Evolutionary conservation across 30 jellyfish, hydroid and myxozoan species (phyloP), one percentile per base, ranked within the genome.

Genomic region (Aurelia sp.): DNA sequence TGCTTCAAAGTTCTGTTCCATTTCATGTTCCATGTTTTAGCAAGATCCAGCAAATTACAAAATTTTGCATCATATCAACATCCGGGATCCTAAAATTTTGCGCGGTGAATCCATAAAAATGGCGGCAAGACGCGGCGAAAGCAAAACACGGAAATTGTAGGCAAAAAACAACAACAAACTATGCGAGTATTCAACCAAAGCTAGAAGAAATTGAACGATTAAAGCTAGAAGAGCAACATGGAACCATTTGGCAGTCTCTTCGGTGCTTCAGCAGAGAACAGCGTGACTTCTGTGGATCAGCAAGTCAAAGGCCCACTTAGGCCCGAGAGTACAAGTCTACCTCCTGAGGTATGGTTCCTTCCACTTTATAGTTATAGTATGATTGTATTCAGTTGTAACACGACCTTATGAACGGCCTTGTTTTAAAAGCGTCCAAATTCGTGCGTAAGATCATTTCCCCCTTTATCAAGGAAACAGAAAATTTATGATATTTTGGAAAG

Each of bases 241-340:
- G 93, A 84, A 63, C 80, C 93, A 40, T 61, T 84, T 66, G 55
- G 70, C 11, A 72, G 41, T 21, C 68, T 84, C 48, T 59, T 73
- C 47, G 66, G 52, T 21, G 79, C 83, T 10, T 17, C 86, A 60
- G 67, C 75, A 15, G 82, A 62, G 47, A 50, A 73, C 60, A 62
- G 62, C 84, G 3, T 20, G 8, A n/a, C 75, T 18, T 68, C 74
- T 18, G 65, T 44, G 16, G 55, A 12, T 35, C 69, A 58, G 69
- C 69, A 58, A n/a, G 75, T 50, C 67, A 62, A 70, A 71, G 87
- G 93, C 62, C 84, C 82, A 6, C 79, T 84, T 22, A 84, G 73
- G 93, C 74, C 93, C 18, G 93, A 84, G 33, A 71, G 87, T 62
- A 70, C 81, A 58, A 72, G 84, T 84, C 87, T 84, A 62, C 93